Base-by-base conservation (phyloP, 2,797 vertebrate species). In the Phylloscopus collybita region DNA sequence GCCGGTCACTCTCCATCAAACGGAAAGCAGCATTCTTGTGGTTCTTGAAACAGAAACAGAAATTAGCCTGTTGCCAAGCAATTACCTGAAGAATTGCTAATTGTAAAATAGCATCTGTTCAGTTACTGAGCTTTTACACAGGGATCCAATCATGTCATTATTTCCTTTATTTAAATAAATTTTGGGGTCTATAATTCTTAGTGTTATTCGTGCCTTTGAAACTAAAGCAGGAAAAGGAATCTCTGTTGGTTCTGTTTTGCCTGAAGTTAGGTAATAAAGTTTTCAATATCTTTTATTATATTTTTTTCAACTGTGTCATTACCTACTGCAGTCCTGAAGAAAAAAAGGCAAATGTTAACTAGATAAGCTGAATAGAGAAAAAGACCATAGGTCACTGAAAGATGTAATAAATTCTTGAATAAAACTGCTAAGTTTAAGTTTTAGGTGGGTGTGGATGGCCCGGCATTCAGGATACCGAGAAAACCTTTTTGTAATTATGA, bases 1-100 rank as follows among this genome's bases (percentile, higher is more conserved):
- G 97, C 90, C 98, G 98, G 97, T 99, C 99, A 38, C 98, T 98
- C 96, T 98, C 98, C 97, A 98, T 99, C 93, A 99, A 97, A 94
- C 98, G 96, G 56, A 97, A 98, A 51, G 99, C 98, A 29, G 98
- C 98, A 44, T 98, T 99, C 97, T 98, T 98, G 81, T 98, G 97
- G 88, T 97, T 99, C 99, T 99, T 97, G 72, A 92, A 97, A 97
- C 88, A 90, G 75, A 80, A 87, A 36, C 70, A 97, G 54, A 90
- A 92, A 88, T 94, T 45, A 94, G 50, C 51, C 80, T 79, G 50
- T 86, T 91, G 84, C 86, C 70, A 90, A 67, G 84, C 56, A 62
- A 71, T 88, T 61, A 50, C 49, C 70, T 61, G n/a, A 74, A 66
- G 50, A 92, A 94, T 42, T 86, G 86, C 40, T 91, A 74, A 38